Base-by-base conservation (phyloP, 2,113 vertebrate species). In the Stegastes partitus region DNA sequence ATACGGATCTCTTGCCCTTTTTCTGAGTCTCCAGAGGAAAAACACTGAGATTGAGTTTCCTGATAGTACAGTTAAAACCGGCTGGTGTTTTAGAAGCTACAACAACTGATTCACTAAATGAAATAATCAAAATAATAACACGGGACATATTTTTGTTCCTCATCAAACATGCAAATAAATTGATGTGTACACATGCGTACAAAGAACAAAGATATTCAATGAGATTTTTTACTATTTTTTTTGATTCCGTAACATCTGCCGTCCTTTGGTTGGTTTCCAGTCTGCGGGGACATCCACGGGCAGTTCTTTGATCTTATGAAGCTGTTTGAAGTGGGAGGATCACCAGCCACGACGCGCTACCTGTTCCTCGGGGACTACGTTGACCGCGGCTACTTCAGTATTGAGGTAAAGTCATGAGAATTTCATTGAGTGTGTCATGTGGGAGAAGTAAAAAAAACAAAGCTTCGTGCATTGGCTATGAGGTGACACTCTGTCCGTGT, bases 331-430 rank as follows among this genome's bases (percentile, higher is more conserved):
- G 95, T 96, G 80, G 95, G 95, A 54, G 95, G 95, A 74, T 96
- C 95, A 39, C 95, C 95, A 59, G 95, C 95, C 85, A 96, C 94
- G 8, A 96, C 95, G 3, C 94, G 95, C 37, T 96, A 96, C 90
- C 93, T 96, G 82, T 96, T 96, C 89, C 93, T 96, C 3, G 95
- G 95, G 50, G 95, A 96, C 90, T 96, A 96, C 19, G 98, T 99
- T 91, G 98, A 99, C 96, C 98, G 98, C 92, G 98, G 98, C 88
- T 99, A 99, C 96, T 99, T 96, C 93, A 96, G 95, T 92, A 96
- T 96, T 77, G 95, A 96, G 95, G 95, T 95, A 79, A 88, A 84
- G 25, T 21, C 22, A 14, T 39, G 21, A 37, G n/a, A 66, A 23
- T 37, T n/a, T 34, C 23, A 28, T 37, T 8, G 28, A 64, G 26